A percentile compares a stretch with the other conserved stretches of the same genome.
Conservation (phyloP, 2,113 vertebrate genomes). For the Amblyornis subalaris region DNA sequence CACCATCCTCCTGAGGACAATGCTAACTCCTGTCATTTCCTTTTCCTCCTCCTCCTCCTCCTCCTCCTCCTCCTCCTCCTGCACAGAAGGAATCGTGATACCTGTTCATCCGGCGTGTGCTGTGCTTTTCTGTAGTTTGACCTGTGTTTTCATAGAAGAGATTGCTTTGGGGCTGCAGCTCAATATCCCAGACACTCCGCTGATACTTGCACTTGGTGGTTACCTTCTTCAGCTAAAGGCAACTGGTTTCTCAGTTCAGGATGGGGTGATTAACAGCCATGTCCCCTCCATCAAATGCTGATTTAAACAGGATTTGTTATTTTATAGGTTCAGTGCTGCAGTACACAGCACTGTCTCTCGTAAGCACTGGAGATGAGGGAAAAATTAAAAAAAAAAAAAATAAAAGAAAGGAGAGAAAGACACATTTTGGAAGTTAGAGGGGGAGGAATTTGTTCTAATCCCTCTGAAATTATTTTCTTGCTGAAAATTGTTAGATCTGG, state of each 20-base stretch:
- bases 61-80: background rate
- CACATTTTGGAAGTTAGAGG: background rate
- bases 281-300: background rate
- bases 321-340: background rate
- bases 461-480: conserved; percentile 49
- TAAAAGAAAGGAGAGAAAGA: background rate
- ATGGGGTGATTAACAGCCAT: background rate
- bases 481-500: conserved; percentile 75
- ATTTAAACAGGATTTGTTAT: background rate
- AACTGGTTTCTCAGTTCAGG: background rate
- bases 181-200: background rate
- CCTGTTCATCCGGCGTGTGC: background rate
- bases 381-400: background rate
- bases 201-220: background rate
- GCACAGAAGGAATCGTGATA: background rate
- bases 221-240: background rate
- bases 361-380: background rate
- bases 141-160: background rate
- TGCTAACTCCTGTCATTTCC: background rate
- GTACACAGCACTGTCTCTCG: background rate
- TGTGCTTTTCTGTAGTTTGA: background rate
- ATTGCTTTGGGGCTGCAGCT: background rate
- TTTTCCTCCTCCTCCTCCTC: background rate
- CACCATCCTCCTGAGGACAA: background rate
- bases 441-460: background rate